These are phyloP conservation scores for Bombus waltoni DNA, from an alignment of 1,140 invertebrate species.

Conservation along the genomic window DNA sequence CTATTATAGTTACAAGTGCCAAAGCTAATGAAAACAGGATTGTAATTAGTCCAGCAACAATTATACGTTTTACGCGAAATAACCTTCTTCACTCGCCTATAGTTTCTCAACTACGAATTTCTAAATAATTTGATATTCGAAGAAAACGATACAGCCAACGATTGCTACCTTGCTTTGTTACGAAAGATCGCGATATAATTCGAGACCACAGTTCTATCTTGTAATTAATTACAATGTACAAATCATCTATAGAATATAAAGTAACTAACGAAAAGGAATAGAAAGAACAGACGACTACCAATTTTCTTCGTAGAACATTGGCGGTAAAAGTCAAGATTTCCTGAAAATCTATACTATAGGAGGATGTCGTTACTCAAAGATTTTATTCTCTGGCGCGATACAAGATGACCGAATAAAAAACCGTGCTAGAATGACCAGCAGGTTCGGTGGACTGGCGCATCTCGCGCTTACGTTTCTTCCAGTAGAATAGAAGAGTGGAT, in stretches of 20 bases:
- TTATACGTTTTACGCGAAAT: constrained; percentile 35
- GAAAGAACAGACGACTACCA: not conserved
- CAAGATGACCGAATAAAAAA: constrained; percentile 53
- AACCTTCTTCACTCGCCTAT: not conserved
- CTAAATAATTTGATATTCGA: not conserved
- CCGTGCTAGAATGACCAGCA: constrained; percentile 53
- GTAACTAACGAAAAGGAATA: not conserved
- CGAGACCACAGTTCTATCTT: not conserved
- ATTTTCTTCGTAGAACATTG: not conserved
- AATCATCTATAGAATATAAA: not conserved
- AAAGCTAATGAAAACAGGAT: constrained; percentile 47
- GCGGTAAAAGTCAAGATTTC: not conserved
- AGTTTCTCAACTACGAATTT: constrained; percentile 5
- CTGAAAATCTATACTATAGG: constrained; percentile 33
- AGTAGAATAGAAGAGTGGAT: constrained; percentile 17
- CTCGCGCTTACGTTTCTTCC: constrained; percentile 37
- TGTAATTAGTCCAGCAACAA: constrained; percentile 38
- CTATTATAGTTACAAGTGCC: constrained; percentile 36
- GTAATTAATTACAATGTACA: too few species aligned
- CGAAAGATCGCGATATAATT: not conserved
- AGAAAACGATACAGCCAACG: not conserved
- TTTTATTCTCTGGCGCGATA: constrained; percentile 38
- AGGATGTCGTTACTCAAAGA: constrained; percentile 55
- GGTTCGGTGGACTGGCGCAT: constrained; percentile 20
- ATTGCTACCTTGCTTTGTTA: not conserved